phyloP scores from a whole-genome alignment of 2,888 invertebrate genomes.

The Oxystoma pomonae region DNA sequence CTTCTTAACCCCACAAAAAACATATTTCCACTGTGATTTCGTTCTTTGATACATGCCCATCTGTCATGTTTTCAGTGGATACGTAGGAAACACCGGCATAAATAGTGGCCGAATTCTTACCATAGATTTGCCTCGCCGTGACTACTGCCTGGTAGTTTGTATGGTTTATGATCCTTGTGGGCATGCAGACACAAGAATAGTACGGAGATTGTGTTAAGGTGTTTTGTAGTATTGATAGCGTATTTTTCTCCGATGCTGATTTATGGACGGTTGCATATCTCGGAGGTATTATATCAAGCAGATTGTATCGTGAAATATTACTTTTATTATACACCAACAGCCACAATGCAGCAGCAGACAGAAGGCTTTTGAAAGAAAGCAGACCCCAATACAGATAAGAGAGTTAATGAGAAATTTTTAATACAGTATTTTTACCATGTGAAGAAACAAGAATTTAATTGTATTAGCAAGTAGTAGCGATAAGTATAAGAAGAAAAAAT shows the following conservation, averaged over 20 bases:
- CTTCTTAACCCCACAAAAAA: too few species aligned
- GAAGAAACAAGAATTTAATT: too few species aligned
- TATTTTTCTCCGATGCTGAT: background rate
- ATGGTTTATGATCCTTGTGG: background rate
- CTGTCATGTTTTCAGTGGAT: background rate
- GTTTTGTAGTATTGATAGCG: background rate
- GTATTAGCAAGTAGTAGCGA: too few species aligned
- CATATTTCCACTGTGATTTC: too few species aligned
- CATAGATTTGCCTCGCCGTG: background rate
- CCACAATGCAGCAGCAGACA: too few species aligned
- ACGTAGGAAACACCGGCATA: background rate
- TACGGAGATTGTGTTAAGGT: background rate
- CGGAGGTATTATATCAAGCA: background rate
- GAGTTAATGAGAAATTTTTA: too few species aligned
- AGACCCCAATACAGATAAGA: too few species aligned
- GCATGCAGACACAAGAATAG: background rate
- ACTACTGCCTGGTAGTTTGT: background rate
- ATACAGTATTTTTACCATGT: too few species aligned
- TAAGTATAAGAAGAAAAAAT: too few species aligned
- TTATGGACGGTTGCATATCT: background rate
- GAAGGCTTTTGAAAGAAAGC: too few species aligned
- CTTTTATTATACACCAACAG: too few species aligned
- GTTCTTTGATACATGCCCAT: background rate
- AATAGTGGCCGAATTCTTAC: background rate
- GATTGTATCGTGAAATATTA: background rate